Percentiles rank a stretch among this genome's conserved stretches.
Conservation (phyloP, 2,113 vertebrate genomes). For the Mobula hypostoma region DNA sequence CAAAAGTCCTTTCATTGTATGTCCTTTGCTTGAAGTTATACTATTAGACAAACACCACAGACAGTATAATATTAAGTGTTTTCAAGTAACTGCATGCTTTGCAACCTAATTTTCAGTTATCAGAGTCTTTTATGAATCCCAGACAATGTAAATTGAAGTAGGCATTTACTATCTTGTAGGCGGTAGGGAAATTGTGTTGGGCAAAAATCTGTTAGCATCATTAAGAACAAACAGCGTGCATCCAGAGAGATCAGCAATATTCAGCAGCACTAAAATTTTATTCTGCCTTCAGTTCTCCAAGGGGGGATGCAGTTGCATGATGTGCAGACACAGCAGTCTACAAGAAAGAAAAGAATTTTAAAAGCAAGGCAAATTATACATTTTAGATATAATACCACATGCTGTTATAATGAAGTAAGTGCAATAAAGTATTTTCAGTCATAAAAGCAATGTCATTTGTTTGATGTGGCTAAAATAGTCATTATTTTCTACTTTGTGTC, state of each 20-base stretch:
- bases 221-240: slow-evolving; percentile 5
- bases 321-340: slow-evolving; percentile 3
- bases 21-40: neutral
- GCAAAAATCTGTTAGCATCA: slow-evolving; percentile 27
- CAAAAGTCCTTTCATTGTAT: no score
- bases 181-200: neutral
- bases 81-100: slow-evolving; percentile 10
- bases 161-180: slow-evolving; percentile 35
- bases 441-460: slow-evolving; percentile 25
- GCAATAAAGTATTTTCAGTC: slow-evolving; percentile 7
- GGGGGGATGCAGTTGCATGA: neutral
- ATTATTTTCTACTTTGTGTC: slow-evolving; percentile 29
- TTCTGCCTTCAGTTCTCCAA: slow-evolving; percentile 24
- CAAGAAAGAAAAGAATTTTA: neutral
- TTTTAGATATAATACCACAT: slow-evolving; percentile 24
- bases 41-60: neutral
- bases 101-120: slow-evolving; percentile 12
- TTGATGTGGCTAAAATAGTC: slow-evolving; percentile 20
- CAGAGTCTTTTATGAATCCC: slow-evolving; percentile 23
- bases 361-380: slow-evolving; percentile 27
- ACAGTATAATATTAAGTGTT: neutral
- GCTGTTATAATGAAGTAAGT: slow-evolving; percentile 29
- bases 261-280: neutral
- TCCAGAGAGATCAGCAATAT: slow-evolving; percentile 28
- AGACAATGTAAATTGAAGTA: neutral